Evolutionary conservation across 2,888 invertebrate genomes (phyloP).

Genomic region (Ectemnius lituratus): DNA sequence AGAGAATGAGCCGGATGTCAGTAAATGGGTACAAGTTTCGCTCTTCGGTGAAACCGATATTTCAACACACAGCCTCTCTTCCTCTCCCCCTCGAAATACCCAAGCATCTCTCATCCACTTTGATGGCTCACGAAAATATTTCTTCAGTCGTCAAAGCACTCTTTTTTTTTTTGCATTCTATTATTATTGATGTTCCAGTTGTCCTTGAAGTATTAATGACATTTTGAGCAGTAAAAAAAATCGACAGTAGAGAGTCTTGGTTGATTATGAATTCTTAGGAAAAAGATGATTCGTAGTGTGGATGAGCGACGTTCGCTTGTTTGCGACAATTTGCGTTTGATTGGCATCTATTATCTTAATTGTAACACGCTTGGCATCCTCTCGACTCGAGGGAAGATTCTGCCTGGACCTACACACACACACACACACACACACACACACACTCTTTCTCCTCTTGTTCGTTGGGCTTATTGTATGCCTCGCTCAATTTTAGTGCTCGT

Average conservation of each 20-base stretch:
- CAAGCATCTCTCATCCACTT: slow-evolving; percentile 2
- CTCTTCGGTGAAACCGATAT: slow-evolving; percentile 39
- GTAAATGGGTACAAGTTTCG: neutral
- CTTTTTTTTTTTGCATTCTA: neutral
- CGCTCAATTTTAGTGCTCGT: slow-evolving; percentile 46
- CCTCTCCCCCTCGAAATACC: slow-evolving; percentile 13
- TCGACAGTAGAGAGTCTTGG: neutral
- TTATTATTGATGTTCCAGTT: neutral
- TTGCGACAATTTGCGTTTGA: slow-evolving; percentile 70
- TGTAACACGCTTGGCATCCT: slow-evolving; percentile 61
- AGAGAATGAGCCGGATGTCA: slow-evolving; percentile 1
- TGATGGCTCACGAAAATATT: slow-evolving; percentile 31
- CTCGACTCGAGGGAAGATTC: slow-evolving; percentile 35
- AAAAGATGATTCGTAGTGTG: slow-evolving; percentile 18
- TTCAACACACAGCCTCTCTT: slow-evolving; percentile 13
- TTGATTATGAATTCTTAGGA: slow-evolving; percentile 8
- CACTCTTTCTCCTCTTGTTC: too few species aligned
- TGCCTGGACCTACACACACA: too few species aligned
- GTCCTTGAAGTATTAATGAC: neutral
- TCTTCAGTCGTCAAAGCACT: neutral
- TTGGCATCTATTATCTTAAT: slow-evolving; percentile 76
- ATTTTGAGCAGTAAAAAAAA: neutral
- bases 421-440: too few species aligned
- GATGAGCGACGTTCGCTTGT: slow-evolving; percentile 23
- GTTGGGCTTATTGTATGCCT: slow-evolving; percentile 20